These are phyloP conservation scores for Dasysyrphus tricinctus DNA, from an alignment of 2,888 invertebrate species.

Conservation along the genomic window DNA sequence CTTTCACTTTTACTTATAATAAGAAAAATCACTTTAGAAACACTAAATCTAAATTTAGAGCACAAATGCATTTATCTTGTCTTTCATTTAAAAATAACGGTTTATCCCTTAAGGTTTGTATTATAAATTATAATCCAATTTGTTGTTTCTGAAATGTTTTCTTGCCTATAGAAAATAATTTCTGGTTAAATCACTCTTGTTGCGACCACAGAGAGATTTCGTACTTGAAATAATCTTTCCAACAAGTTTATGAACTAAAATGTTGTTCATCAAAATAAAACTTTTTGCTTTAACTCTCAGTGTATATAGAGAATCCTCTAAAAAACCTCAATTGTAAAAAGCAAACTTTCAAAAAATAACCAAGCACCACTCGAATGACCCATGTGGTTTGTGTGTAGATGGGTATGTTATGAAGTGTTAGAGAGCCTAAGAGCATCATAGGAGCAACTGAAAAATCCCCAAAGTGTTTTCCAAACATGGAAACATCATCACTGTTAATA, in stretches of 20 bases:
- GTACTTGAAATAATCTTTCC: not conserved
- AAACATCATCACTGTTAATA: constrained; percentile 60
- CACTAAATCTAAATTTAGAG: not conserved
- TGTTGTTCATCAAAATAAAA: constrained; percentile 12
- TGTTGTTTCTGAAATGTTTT: not conserved
- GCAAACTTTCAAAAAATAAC: constrained; percentile 36
- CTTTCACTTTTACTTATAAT: no score
- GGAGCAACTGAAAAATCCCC: constrained; percentile 35
- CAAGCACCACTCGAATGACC: constrained; percentile 20
- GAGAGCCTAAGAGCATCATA: constrained; percentile 2
- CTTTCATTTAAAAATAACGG: no score
- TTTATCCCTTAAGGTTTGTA: not conserved
- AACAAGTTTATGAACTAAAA: constrained; percentile 40
- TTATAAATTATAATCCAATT: constrained; percentile 2
- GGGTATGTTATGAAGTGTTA: not conserved
- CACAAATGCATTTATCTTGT: not conserved
- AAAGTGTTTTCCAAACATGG: constrained; percentile 57
- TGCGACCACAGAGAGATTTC: not conserved
- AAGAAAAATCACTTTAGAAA: no score
- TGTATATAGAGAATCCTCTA: not conserved
- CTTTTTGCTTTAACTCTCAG: not conserved
- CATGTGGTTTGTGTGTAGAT: not conserved
- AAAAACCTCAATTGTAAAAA: constrained; percentile 15
- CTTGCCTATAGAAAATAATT: constrained; percentile 3
- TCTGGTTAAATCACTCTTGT: not conserved